phyloP scores from a whole-genome alignment of 1,140 invertebrate genomes.

The Sycophaga agraensis region DNA sequence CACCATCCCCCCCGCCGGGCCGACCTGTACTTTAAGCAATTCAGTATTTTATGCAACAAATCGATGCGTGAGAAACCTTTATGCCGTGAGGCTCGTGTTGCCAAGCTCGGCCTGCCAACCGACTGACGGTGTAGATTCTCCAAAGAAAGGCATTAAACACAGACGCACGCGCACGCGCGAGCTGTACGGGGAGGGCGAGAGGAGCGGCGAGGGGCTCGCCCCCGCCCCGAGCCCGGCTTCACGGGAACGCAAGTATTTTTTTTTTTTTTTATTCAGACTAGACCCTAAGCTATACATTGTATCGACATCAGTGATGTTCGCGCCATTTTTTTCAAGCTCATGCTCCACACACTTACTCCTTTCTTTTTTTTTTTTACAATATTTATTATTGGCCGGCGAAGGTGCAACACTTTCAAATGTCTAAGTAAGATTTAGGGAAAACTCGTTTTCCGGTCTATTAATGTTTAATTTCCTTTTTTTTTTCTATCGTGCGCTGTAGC shows the following conservation, averaged over 20 bases:
- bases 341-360: no score
- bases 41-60: constrained; percentile 14
- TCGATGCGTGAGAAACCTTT: neutral
- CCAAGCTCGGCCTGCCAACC: neutral
- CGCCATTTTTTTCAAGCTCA: constrained; percentile 29
- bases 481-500: constrained; percentile 6
- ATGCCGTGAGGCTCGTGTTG: constrained; percentile 1
- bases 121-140: constrained; percentile 13
- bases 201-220: no score
- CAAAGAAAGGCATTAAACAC: constrained; percentile 32
- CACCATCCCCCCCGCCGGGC: no score
- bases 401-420: constrained; percentile 28
- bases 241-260: constrained; percentile 25
- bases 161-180: no score
- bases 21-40: constrained; percentile 17
- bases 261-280: constrained; percentile 19
- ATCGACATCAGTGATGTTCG: constrained; percentile 30
- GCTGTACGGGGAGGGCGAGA: no score
- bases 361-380: constrained; percentile 26
- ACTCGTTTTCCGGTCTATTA: constrained; percentile 24
- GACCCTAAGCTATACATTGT: constrained; percentile 16
- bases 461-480: constrained; percentile 17
- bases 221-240: constrained; percentile 19
- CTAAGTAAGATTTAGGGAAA: constrained; percentile 22
- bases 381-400: constrained; percentile 32